These are phyloP conservation scores for Calephelis virginiensis DNA, from an alignment of 1,140 invertebrate genomes.

Conservation along the genomic window DNA sequence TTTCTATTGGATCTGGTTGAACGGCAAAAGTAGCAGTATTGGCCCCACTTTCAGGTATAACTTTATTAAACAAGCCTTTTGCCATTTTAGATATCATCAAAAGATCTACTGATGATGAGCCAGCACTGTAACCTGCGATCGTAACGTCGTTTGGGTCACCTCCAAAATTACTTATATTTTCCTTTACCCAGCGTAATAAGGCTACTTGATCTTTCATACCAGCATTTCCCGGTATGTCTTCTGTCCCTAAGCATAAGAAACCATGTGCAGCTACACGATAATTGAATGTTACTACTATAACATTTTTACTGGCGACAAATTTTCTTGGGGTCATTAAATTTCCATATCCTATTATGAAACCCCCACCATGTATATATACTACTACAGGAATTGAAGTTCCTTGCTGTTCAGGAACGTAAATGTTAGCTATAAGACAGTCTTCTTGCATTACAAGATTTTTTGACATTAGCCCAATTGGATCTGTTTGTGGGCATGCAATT, in stretches of 20 bases:
- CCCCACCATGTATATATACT: constrained; percentile 44
- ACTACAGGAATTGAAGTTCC: too few relatives aligned
- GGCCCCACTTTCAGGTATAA: constrained; percentile 50
- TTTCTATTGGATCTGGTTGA: constrained; percentile 44
- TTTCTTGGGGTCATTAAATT: constrained; percentile 26
- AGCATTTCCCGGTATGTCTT: neutral
- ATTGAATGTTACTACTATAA: constrained; percentile 44
- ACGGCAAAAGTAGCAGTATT: constrained; percentile 35
- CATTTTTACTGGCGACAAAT: constrained; percentile 32
- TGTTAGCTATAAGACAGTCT: constrained; percentile 28
- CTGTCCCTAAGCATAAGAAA: constrained; percentile 46
- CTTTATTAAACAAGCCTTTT: constrained; percentile 49
- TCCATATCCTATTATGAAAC: constrained; percentile 33
- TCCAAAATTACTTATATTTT: constrained; percentile 49
- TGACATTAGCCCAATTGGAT: constrained; percentile 9
- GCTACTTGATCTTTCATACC: constrained; percentile 30
- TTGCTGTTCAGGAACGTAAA: too few relatives aligned
- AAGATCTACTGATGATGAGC: constrained; percentile 39
- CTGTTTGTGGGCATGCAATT: constrained; percentile 36
- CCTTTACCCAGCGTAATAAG: constrained; percentile 44
- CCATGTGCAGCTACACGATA: constrained; percentile 44
- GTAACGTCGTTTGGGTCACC: constrained; percentile 53
- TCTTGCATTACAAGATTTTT: neutral
- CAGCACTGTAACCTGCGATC: constrained; percentile 46
- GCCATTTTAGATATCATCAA: constrained; percentile 24